Percentiles rank a stretch among this genome's conserved stretches.
phyloP scores from a whole-genome alignment of 1,140 invertebrate genomes.

The Plutomurus gul region DNA sequence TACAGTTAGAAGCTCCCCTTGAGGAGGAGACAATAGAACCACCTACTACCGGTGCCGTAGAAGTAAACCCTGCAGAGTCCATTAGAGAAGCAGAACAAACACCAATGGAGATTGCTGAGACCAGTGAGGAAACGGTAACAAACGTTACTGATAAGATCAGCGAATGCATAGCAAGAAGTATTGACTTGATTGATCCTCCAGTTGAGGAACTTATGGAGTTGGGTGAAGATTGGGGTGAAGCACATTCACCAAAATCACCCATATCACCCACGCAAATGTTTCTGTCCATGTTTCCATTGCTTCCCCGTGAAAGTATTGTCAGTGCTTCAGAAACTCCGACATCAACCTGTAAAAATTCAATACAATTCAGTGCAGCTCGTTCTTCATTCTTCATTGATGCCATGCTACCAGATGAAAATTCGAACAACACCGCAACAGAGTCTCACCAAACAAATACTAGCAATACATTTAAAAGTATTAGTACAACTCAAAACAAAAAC shows the following conservation, averaged over 20 bases:
- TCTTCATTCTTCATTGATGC: constrained; percentile 51
- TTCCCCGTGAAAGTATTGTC: constrained; percentile 44
- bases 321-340: background rate
- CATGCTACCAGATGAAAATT: constrained; percentile 49
- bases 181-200: constrained; percentile 50
- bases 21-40: background rate
- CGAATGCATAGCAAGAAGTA: constrained; percentile 53
- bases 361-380: constrained; percentile 15
- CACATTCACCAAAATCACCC: constrained; percentile 47
- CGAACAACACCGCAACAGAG: background rate
- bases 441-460: background rate
- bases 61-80: background rate
- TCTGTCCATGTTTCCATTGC: constrained; percentile 50
- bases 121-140: background rate
- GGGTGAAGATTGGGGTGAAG: constrained; percentile 41
- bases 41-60: background rate
- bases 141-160: constrained; percentile 49
- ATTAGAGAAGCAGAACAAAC: background rate
- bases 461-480: background rate
- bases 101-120: constrained; percentile 13
- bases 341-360: background rate
- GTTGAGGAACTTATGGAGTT: constrained; percentile 50
- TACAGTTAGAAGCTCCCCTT: background rate
- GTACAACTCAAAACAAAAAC: background rate
- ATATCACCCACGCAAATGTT: constrained; percentile 53